Evolutionary conservation across 2,113 vertebrate species (phyloP).

Genomic region (Dinomys branickii): DNA sequence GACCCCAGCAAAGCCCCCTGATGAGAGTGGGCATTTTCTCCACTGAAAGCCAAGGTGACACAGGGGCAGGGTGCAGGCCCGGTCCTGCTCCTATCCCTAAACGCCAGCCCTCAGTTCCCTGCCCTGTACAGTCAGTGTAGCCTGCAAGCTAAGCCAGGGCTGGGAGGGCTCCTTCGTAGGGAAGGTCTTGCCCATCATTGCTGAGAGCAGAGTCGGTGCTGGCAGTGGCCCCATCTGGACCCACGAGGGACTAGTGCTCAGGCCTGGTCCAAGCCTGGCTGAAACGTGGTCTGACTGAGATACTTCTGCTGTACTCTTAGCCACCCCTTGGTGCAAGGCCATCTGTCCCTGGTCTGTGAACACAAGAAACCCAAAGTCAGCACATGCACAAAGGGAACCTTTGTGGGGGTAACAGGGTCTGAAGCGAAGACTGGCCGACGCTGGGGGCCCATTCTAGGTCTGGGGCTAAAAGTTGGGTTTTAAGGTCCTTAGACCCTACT

Average conservation of each 20-base stretch:
- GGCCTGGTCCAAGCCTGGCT: not conserved
- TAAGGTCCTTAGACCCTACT: not conserved
- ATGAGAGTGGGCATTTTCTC: not conserved
- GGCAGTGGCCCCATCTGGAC: not conserved
- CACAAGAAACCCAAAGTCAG: not conserved
- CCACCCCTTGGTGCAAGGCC: not conserved
- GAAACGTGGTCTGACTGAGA: not conserved
- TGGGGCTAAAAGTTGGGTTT: not conserved
- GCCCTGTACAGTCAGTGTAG: not conserved
- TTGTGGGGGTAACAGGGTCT: not conserved
- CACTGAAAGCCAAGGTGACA: not conserved
- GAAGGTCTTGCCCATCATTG: accelerated
- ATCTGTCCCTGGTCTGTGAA: not conserved
- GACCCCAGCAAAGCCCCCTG: not conserved
- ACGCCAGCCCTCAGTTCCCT: not conserved
- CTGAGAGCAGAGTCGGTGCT: not conserved
- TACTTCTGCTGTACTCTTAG: not conserved
- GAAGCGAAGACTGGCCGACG: not conserved
- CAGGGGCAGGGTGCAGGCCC: not conserved
- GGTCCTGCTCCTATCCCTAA: not conserved
- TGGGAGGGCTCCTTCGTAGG: not conserved
- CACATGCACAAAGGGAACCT: not conserved
- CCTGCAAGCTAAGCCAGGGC: not conserved
- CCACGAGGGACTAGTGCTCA: not conserved
- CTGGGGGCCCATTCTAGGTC: not conserved